These are phyloP conservation scores for Triplophysa rosa DNA, from an alignment of 2,113 vertebrate genomes.

Conservation along the genomic window DNA sequence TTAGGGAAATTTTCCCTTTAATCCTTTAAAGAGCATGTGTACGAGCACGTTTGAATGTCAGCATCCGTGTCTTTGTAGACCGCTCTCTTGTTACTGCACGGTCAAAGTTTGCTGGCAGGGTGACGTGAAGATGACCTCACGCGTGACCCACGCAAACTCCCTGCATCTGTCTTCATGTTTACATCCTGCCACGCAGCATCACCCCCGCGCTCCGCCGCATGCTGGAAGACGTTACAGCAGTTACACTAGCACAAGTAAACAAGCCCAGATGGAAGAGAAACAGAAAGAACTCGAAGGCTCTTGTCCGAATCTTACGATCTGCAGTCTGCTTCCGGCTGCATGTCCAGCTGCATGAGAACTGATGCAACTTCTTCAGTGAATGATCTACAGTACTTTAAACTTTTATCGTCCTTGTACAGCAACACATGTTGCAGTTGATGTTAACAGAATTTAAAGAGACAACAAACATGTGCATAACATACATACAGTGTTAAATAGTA, in stretches of 20 bases:
- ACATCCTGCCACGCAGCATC: not conserved
- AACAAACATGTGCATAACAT: too few relatives aligned
- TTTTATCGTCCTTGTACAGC: too few relatives aligned
- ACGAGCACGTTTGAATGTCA: not conserved
- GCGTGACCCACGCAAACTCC: not conserved
- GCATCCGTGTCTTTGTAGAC: not conserved
- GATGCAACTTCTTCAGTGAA: too few relatives aligned
- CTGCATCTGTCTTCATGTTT: conserved; percentile 2
- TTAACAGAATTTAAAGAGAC: too few relatives aligned
- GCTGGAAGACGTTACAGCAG: not conserved
- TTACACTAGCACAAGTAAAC: conserved; percentile 3
- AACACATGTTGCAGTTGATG: too few relatives aligned
- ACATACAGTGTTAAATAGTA: not conserved
- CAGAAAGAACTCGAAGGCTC: not conserved
- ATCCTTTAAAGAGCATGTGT: too few relatives aligned
- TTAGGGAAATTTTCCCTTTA: too few relatives aligned
- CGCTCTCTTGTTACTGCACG: not conserved
- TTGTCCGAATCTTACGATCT: not conserved
- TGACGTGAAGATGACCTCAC: not conserved
- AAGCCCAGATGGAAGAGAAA: conserved; percentile 2
- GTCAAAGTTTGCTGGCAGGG: not conserved
- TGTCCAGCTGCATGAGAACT: not conserved
- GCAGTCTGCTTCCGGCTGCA: not conserved
- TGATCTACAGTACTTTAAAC: too few relatives aligned
- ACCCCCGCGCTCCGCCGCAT: not conserved